These are phyloP conservation scores for Drosophila ambigua DNA, from an alignment of 1,140 invertebrate species.

Conservation along the genomic window DNA sequence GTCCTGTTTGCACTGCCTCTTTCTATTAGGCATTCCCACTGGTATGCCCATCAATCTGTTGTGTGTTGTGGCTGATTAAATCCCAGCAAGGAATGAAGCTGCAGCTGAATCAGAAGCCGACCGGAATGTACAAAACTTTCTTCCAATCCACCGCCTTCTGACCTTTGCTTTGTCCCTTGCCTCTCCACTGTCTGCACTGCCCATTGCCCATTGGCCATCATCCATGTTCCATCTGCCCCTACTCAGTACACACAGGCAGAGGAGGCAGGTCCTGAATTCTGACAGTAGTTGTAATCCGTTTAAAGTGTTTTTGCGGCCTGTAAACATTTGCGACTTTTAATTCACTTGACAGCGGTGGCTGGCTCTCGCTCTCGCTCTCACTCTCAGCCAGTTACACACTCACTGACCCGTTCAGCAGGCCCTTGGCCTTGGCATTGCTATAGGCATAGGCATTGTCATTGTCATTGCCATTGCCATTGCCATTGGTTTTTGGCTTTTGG, in stretches of 20 bases:
- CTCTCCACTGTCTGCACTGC: not conserved
- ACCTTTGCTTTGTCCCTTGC: constrained; percentile 11
- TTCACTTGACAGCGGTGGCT: constrained; percentile 39
- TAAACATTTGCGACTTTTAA: constrained; percentile 61
- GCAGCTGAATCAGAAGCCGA: not conserved
- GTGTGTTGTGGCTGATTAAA: constrained; percentile 46
- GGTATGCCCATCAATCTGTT: constrained; percentile 38
- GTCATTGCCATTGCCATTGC: too few relatives aligned
- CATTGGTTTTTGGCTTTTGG: too few relatives aligned
- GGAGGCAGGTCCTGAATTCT: not conserved
- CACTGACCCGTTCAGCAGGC: too few relatives aligned
- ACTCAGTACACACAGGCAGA: not conserved
- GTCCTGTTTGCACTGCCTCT: not conserved
- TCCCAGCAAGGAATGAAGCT: constrained; percentile 11
- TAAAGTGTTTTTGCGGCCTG: constrained; percentile 59
- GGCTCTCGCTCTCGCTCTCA: not conserved
- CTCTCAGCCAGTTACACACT: too few relatives aligned
- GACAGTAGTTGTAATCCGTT: constrained; percentile 53
- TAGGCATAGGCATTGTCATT: too few relatives aligned
- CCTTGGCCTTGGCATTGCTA: too few relatives aligned
- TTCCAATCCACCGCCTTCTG: constrained; percentile 10
- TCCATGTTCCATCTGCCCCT: not conserved
- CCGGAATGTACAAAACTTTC: constrained; percentile 13
- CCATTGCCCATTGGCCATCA: not conserved
- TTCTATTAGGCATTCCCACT: too few relatives aligned